These are phyloP conservation scores for Patella caerulea DNA, from an alignment of 2,888 invertebrate species.

Conservation along the genomic window DNA sequence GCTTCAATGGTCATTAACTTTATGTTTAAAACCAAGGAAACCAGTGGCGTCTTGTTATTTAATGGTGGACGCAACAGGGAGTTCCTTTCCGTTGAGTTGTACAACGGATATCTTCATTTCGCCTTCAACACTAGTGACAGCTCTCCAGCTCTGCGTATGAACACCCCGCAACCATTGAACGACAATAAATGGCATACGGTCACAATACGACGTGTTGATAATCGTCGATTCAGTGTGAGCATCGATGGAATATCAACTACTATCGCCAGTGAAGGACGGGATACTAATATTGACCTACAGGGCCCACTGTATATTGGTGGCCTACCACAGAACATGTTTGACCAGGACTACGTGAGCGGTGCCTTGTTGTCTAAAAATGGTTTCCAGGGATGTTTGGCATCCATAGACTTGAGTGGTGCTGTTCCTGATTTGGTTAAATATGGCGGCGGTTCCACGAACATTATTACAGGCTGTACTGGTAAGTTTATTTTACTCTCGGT, in stretches of 20 bases:
- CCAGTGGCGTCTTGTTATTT: slow-evolving; percentile 59
- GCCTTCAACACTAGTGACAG: slow-evolving; percentile 60
- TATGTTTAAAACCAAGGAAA: slow-evolving; percentile 59
- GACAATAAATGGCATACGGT: slow-evolving; percentile 65
- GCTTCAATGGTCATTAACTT: slow-evolving; percentile 52
- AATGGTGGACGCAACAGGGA: slow-evolving; percentile 52
- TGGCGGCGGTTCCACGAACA: slow-evolving; percentile 33
- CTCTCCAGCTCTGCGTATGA: slow-evolving; percentile 30
- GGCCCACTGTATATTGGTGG: slow-evolving; percentile 54
- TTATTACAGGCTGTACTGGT: slow-evolving; percentile 45
- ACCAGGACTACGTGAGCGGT: slow-evolving; percentile 35
- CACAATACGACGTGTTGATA: slow-evolving; percentile 39
- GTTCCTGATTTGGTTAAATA: slow-evolving; percentile 51
- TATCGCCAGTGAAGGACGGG: slow-evolving; percentile 42
- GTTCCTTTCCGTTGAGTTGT: slow-evolving; percentile 61
- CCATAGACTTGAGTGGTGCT: slow-evolving; percentile 58
- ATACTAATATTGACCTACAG: slow-evolving; percentile 40
- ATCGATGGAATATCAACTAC: slow-evolving; percentile 45
- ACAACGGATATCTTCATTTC: slow-evolving; percentile 58
- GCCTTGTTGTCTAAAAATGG: slow-evolving; percentile 60
- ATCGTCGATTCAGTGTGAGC: slow-evolving; percentile 44
- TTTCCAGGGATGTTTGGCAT: slow-evolving; percentile 67
- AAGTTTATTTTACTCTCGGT: slow-evolving; percentile 6
- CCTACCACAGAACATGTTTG: slow-evolving; percentile 51
- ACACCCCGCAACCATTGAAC: slow-evolving; percentile 41